phyloP scores from a whole-genome alignment of 2,113 vertebrate genomes.

The cattle (Bos taurus) region ARS-UCD2.0 NC_037328.1:96260501-96261000 shows the following conservation, averaged over 20 bases:
- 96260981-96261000: neutral
- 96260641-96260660: neutral
- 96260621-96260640: neutral
- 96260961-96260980: neutral
- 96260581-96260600: neutral
- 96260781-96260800: neutral
- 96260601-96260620: neutral
- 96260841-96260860: neutral
- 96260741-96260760: neutral
- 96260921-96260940: neutral
- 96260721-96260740: neutral
- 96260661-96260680: neutral
- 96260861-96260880: neutral
- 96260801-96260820: neutral
- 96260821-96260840: neutral
- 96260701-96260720: neutral
- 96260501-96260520: neutral
- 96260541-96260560: neutral
- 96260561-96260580: neutral
- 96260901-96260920: neutral
- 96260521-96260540: neutral
- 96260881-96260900: neutral
- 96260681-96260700: neutral
- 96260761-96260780: rapidly evolving
- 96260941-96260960: neutral